phyloP scores from a whole-genome alignment of 2,888 invertebrate species.

The Phengaris arion region DNA sequence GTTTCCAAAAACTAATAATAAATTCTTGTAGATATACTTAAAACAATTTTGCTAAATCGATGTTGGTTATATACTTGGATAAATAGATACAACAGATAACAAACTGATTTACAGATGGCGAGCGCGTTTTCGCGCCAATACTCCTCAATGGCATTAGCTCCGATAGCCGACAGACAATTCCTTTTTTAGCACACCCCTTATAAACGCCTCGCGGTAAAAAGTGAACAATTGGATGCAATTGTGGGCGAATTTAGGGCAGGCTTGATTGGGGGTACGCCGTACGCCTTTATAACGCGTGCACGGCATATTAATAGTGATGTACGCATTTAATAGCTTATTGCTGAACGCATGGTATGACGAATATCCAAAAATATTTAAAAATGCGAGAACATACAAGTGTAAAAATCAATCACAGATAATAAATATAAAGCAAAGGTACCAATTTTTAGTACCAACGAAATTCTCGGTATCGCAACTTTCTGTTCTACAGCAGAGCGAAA shows the following conservation, averaged over 20 bases:
- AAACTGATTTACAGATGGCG: slow-evolving; percentile 41
- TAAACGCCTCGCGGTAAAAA: slow-evolving; percentile 70
- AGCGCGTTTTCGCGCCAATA: slow-evolving; percentile 62
- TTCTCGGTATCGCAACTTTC: not conserved
- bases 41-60: not conserved
- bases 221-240: slow-evolving; percentile 79
- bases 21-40: no score
- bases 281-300: slow-evolving; percentile 45
- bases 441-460: not conserved
- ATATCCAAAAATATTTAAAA: not conserved
- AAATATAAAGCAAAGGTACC: no score
- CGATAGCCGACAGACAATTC: slow-evolving; percentile 56
- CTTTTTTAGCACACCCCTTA: slow-evolving; percentile 59
- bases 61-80: not conserved
- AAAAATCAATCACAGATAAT: not conserved
- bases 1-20: no score
- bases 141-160: slow-evolving; percentile 63
- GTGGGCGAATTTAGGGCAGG: slow-evolving; percentile 74
- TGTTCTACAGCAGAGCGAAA: not conserved
- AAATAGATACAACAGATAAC: slow-evolving; percentile 1
- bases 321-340: not conserved
- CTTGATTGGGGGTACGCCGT: slow-evolving; percentile 60
- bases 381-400: not conserved
- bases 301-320: slow-evolving; percentile 1
- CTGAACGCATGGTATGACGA: not conserved